phyloP scores from a whole-genome alignment of 2,888 invertebrate genomes.

The Chymomyza procnemis region DNA sequence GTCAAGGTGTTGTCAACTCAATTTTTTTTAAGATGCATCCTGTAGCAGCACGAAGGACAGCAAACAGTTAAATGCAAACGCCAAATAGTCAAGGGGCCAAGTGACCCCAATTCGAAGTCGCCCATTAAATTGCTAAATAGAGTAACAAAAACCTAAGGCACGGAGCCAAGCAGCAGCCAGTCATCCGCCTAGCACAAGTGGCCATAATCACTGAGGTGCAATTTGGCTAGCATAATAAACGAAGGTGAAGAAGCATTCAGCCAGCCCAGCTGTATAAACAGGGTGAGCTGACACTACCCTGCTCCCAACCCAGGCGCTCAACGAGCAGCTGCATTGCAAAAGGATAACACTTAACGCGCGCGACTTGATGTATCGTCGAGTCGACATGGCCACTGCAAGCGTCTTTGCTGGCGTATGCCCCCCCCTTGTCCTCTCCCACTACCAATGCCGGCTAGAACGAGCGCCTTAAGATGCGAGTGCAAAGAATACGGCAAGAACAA shows the following conservation, averaged over 20 bases:
- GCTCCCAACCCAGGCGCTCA: neutral
- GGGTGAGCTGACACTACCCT: too few relatives aligned
- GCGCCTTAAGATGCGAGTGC: neutral
- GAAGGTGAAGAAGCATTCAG: neutral
- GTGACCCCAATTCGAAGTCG: slow-evolving; percentile 21
- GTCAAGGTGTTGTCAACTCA: slow-evolving; percentile 74
- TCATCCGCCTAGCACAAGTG: slow-evolving; percentile 46
- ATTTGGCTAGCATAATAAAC: slow-evolving; percentile 44
- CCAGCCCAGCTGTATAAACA: neutral
- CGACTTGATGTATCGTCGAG: slow-evolving; percentile 4
- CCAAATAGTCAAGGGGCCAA: slow-evolving; percentile 18
- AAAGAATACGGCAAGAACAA: slow-evolving; percentile 52
- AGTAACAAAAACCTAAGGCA: slow-evolving; percentile 30
- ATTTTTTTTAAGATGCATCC: slow-evolving; percentile 54
- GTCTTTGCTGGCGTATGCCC: neutral
- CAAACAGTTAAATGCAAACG: slow-evolving; percentile 14
- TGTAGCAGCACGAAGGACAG: slow-evolving; percentile 24
- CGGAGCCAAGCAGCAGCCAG: slow-evolving; percentile 36
- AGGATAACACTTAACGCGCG: neutral
- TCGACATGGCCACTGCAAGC: neutral
- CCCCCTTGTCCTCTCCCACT: too few relatives aligned
- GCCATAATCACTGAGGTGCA: slow-evolving; percentile 73
- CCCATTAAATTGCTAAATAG: slow-evolving; percentile 57
- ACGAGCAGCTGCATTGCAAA: neutral
- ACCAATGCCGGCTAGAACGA: neutral